Conservation (phyloP, 2,113 vertebrate species). For the Chionomys nivalis region DNA sequence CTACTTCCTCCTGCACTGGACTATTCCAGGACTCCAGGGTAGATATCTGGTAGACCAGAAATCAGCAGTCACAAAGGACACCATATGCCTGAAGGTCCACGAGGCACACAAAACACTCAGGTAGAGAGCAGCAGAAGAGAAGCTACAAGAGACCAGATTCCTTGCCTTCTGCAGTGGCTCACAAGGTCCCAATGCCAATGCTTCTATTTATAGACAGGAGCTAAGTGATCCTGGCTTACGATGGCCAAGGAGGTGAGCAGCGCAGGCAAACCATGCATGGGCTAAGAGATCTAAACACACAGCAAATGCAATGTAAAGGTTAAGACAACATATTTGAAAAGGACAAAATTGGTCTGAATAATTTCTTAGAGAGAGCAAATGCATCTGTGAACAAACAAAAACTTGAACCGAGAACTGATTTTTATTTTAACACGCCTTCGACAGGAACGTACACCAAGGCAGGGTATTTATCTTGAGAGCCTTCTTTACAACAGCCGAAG, state of each 20-base stretch:
- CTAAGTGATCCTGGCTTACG: neutral
- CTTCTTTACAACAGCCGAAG: neutral
- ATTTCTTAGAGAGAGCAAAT: constrained; percentile 35
- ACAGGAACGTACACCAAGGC: neutral
- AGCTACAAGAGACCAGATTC: neutral
- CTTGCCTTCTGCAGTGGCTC: neutral
- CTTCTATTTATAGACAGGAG: neutral
- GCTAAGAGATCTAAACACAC: neutral
- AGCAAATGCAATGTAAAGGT: neutral
- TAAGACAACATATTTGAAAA: neutral
- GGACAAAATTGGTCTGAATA: neutral
- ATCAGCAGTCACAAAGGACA: neutral
- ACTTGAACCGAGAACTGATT: neutral
- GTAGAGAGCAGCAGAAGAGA: neutral
- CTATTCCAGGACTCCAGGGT: neutral
- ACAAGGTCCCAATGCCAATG: neutral
- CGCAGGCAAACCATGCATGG: neutral
- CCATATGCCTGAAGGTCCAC: neutral
- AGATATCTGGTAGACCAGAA: neutral
- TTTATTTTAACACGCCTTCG: constrained; percentile 15
- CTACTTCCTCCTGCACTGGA: neutral
- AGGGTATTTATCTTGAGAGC: neutral
- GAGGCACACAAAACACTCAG: neutral
- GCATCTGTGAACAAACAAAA: neutral
- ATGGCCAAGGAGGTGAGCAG: neutral